Base-by-base conservation (phyloP, 2,113 vertebrate genomes). In the Cephalopterus ornatus region DNA sequence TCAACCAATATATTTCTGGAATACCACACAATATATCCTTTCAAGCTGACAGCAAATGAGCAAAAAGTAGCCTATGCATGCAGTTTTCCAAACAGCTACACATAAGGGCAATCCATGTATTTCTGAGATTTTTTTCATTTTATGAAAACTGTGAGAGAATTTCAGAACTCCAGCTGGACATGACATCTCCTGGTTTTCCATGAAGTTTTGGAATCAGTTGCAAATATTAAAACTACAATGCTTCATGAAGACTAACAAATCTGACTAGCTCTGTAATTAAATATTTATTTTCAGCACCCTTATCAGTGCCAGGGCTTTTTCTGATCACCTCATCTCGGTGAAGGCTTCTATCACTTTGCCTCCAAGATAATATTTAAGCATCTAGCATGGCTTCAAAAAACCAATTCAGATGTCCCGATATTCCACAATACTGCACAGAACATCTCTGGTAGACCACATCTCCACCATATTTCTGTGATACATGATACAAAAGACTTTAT, bases 51-150 rank as follows among this genome's bases (percentile, higher is more conserved):
- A 80, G 78, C 13, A 85, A 93, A 70, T 61, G 63, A 83, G 88
- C 46, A 94, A 68, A 65, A 92, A 75, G 35, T 39, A 88, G 58
- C 44, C 3, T 8, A 65, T 53, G 47, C 26, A 67, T 19, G 39
- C 37, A 63, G 49, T 65, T 88, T 93, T 73, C 67, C 58, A 80
- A 47, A 16, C 37, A 88, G 49, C 72, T 87, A 63, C 18, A 63
- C 47, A 92, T 46, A 83, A 94, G 49, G 85, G 46, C 42, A 76
- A 89, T 46, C 33, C 23, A 0, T 27, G 30, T 26, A 73, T 49
- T 92, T 81, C 73, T 82, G 72, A 94, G 20, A 82, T 72, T 83
- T 86, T 53, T 74, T 85, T 88, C 52, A 44, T 85, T 91, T 78
- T 67, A 72, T 49, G 42, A 83, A 94, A 94, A 79, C 76, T 70